A percentile compares a stretch with the other conserved stretches of the same genome.
phyloP scores from a whole-genome alignment of 2,113 vertebrate genomes.

The Numida meleagris region DNA sequence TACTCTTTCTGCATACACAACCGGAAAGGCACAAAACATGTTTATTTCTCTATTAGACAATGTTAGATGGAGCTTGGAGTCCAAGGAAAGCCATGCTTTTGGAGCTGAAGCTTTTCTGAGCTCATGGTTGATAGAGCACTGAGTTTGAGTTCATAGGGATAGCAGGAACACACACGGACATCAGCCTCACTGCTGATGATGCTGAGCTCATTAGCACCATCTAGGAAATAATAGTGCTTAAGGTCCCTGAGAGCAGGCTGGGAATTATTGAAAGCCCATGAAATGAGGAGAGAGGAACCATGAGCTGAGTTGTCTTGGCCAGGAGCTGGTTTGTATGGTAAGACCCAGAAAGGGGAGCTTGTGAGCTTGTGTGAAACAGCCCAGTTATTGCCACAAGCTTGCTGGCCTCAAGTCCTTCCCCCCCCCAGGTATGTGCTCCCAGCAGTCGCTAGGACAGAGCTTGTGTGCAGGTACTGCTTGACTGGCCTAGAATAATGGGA shows the following conservation, averaged over 20 bases:
- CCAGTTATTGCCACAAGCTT: not conserved
- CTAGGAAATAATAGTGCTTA: not conserved
- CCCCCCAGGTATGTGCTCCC: not conserved
- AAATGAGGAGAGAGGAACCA: not conserved
- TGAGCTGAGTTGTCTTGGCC: not conserved
- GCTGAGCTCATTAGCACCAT: not conserved
- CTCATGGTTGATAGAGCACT: not conserved
- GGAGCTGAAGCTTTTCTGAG: not conserved
- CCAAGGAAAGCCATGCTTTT: not conserved
- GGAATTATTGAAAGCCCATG: not conserved
- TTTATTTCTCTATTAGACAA: not conserved
- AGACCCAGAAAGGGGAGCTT: not conserved
- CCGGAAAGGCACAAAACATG: not conserved
- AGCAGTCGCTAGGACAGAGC: fast-evolving
- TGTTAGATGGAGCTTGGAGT: not conserved
- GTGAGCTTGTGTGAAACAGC: not conserved
- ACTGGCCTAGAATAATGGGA: not conserved
- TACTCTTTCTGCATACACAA: not conserved
- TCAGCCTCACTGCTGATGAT: fast-evolving
- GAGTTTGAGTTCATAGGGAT: fast-evolving
- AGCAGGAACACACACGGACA: not conserved
- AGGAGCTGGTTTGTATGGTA: not conserved
- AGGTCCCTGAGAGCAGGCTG: not conserved
- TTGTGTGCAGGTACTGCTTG: not conserved
- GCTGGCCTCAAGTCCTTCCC: not conserved